Conservation (phyloP, 2,797 vertebrate genomes). For the Synanceia verrucosa region DNA sequence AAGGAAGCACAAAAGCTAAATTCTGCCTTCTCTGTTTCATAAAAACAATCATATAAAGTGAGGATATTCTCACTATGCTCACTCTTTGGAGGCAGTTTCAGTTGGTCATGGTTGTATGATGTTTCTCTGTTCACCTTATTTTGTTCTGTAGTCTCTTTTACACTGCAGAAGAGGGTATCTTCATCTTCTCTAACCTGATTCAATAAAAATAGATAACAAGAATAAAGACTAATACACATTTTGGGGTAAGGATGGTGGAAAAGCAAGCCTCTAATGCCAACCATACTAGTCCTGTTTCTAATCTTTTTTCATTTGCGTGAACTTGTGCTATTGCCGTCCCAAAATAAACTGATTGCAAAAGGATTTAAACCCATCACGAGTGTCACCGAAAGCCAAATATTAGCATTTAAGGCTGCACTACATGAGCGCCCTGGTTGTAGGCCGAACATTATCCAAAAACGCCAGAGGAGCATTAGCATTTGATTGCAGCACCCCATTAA, state of each 20-base stretch:
- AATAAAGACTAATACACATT: slow-evolving; percentile 31
- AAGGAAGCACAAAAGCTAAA: not conserved
- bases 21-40: slow-evolving; percentile 1
- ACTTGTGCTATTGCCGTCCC: slow-evolving; percentile 7
- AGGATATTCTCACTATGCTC: too few species aligned
- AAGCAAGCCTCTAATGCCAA: slow-evolving; percentile 5
- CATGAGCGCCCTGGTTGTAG: slow-evolving; percentile 28
- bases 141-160: not conserved
- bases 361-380: slow-evolving; percentile 32
- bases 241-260: not conserved
- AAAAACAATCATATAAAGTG: too few species aligned
- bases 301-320: slow-evolving; percentile 16
- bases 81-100: slow-evolving; percentile 8
- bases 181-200: slow-evolving; percentile 11
- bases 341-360: slow-evolving; percentile 33
- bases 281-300: not conserved
- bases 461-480: slow-evolving; percentile 46
- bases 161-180: not conserved
- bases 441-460: slow-evolving; percentile 33
- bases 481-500: slow-evolving; percentile 45
- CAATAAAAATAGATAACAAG: slow-evolving; percentile 5
- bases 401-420: slow-evolving; percentile 28
- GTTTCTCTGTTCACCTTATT: slow-evolving; percentile 1
- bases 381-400: slow-evolving; percentile 46
- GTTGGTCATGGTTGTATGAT: not conserved